Conservation (phyloP, 2,888 invertebrate genomes). For the Yponomeuta cagnagella region DNA sequence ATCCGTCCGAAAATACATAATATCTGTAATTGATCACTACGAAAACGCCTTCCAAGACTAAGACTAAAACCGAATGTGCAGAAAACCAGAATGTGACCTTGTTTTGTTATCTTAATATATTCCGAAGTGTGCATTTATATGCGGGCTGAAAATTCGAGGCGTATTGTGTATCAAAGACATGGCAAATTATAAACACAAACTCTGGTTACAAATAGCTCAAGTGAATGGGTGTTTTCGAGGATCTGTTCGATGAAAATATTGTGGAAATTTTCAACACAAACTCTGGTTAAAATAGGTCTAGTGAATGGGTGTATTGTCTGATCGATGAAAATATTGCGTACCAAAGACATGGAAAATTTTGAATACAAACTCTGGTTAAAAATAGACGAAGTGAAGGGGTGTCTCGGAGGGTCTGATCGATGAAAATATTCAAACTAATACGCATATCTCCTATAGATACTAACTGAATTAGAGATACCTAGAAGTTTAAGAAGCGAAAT, state of each 20-base stretch:
- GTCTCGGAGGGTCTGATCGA: too few species aligned
- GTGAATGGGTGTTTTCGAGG: too few species aligned
- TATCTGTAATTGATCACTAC: slow-evolving; percentile 3
- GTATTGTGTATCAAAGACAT: background rate
- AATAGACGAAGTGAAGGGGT: too few species aligned
- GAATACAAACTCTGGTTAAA: too few species aligned
- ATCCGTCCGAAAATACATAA: slow-evolving; percentile 32
- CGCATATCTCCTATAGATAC: too few species aligned
- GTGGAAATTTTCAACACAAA: too few species aligned
- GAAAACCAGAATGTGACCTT: slow-evolving; percentile 31
- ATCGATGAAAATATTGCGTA: background rate
- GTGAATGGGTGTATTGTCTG: too few species aligned
- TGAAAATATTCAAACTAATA: background rate
- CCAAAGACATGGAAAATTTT: background rate
- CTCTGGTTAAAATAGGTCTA: too few species aligned
- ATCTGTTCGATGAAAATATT: background rate
- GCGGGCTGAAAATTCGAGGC: slow-evolving; percentile 26
- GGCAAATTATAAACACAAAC: background rate
- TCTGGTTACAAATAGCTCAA: too few species aligned
- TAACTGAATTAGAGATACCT: too few species aligned
- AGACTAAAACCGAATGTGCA: slow-evolving; percentile 1
- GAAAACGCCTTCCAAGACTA: background rate
- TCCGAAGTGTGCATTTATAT: slow-evolving; percentile 29
- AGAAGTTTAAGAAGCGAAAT: too few species aligned
- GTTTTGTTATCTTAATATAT: slow-evolving; percentile 44